These are phyloP conservation scores for Turdus rufiventris DNA, from an alignment of 2,113 vertebrate genomes.

Conservation along the genomic window DNA sequence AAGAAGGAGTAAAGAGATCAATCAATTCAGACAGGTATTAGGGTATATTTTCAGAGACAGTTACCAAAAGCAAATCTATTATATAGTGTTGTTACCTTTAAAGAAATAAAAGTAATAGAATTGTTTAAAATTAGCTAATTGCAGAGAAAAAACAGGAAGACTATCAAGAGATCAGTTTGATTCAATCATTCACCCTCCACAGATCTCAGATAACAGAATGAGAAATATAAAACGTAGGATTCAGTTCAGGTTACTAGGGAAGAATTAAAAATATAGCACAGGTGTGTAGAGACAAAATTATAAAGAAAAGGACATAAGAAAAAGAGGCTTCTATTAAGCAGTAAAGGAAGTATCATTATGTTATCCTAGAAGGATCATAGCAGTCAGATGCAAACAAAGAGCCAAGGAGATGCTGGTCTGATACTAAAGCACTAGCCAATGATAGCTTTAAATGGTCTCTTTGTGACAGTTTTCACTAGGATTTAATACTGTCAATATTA, in stretches of 20 bases:
- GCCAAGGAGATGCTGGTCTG: background rate
- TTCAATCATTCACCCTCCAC: background rate
- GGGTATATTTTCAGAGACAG: background rate
- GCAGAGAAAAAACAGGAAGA: background rate
- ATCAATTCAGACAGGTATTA: background rate
- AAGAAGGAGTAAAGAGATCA: background rate
- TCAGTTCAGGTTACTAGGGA: background rate
- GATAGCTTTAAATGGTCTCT: background rate
- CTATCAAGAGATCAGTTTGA: background rate
- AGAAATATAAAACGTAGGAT: background rate
- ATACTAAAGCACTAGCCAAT: background rate
- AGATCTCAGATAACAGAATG: background rate
- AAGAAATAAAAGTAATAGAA: background rate
- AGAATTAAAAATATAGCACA: background rate
- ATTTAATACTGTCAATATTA: background rate
- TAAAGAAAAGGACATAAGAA: background rate
- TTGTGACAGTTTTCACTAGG: background rate
- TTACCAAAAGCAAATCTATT: background rate
- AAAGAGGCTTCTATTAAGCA: background rate
- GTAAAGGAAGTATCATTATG: background rate
- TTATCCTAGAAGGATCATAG: background rate
- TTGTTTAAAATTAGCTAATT: background rate
- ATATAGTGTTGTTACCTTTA: background rate
- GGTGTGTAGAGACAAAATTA: background rate
- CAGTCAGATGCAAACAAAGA: background rate